Evolutionary conservation across 2,113 vertebrate genomes (phyloP), one percentile per base, ranked within the genome.

Genomic region (Anguilla rostrata): DNA sequence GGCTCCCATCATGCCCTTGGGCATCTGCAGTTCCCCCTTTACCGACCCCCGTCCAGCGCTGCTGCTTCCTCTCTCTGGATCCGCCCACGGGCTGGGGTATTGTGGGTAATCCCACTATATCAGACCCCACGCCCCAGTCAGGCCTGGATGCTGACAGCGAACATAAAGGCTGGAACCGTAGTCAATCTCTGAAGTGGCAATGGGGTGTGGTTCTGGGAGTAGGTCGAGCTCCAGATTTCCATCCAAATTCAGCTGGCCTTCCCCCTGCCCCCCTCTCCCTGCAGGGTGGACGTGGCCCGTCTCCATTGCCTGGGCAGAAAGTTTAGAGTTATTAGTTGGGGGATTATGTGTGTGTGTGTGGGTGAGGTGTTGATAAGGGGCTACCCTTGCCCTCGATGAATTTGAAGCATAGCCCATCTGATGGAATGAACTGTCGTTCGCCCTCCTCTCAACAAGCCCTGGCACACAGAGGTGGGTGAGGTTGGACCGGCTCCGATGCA

Each of bases 71-170:
- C 66, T 20, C 34, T 85, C 60, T 39, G 11, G 78, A 22, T 43
- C 82, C 14, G 14, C 43, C 71, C 84, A 84, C 86, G 85, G 89
- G 85, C 87, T 84, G 81, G 22, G 60, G 84, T n/a, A 18, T 83
- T 90, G 88, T 40, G 85, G 82, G 85, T 84, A 56, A 20, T 88
- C 90, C 39, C 84, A 82, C 88, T 88, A 34, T 89, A 88, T 90
- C 88, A 60, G 86, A 82, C 78, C 75, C 34, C 34, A 34, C 34
- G 34, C 34, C 34, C 34, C 34, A 34, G 34, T 34, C 34, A 34
- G 92, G 87, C 89, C 90, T 91, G 92, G 91, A 93, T 93, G 91
- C 90, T 92, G 90, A 46, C 60, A 78, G 40, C 89, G 82, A 88
- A 86, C 86, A 53, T 60, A 5, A 86, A 91, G 53, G 88, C 89